Conservation (phyloP, 2,888 invertebrate species). For the Lasius platythorax region DNA sequence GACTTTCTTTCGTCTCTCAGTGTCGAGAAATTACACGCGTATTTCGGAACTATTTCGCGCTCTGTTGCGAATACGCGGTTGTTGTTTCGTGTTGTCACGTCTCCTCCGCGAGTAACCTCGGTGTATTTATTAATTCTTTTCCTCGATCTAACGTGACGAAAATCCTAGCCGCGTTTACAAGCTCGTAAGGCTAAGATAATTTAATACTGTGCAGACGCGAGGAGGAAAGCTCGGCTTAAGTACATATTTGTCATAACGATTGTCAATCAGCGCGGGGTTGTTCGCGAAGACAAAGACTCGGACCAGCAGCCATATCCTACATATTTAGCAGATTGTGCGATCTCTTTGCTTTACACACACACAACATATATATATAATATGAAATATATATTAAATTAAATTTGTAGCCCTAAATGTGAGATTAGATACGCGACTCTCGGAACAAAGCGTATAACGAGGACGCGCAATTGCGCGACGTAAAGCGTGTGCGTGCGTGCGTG, state of each 20-base stretch:
- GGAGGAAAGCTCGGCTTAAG: not conserved
- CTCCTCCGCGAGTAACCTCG: not conserved
- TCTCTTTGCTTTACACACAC: not conserved
- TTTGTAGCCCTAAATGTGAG: too few species aligned
- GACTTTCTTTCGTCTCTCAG: not conserved
- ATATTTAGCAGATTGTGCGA: not conserved
- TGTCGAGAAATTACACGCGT: not conserved
- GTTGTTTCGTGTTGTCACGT: not conserved
- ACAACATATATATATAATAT: too few species aligned
- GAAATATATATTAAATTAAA: too few species aligned
- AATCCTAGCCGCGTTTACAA: not conserved
- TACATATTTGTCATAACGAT: not conserved
- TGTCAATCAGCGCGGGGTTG: not conserved
- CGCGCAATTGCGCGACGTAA: not conserved
- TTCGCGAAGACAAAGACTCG: conserved; percentile 22
- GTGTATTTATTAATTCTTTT: not conserved
- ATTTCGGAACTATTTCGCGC: conserved; percentile 20
- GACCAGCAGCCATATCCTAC: not conserved
- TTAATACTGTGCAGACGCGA: not conserved
- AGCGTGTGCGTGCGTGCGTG: too few species aligned
- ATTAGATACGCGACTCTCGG: not conserved
- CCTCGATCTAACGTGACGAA: not conserved
- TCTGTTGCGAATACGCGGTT: not conserved
- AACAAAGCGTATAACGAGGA: not conserved
- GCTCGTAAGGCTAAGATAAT: not conserved